Evolutionary conservation across 1,140 invertebrate genomes (phyloP).

Genomic region (Neodiprion pinetum): DNA sequence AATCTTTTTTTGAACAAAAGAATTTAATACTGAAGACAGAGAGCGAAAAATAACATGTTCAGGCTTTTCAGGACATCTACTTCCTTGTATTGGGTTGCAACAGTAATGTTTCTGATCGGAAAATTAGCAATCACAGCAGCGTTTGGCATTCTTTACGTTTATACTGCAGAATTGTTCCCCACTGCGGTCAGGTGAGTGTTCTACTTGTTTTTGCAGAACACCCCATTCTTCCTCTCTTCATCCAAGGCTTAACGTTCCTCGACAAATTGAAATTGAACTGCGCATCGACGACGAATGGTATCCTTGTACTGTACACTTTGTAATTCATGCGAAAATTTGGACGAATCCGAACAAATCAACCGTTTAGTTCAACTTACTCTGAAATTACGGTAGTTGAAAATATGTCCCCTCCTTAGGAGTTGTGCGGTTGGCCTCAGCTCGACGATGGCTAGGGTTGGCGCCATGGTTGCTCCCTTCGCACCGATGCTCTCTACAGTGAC

Average conservation of each 20-base stretch:
- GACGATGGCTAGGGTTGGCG: slow-evolving; percentile 67
- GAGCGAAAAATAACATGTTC: slow-evolving; percentile 20
- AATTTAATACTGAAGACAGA: too few species aligned
- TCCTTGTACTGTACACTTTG: not conserved
- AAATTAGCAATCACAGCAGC: slow-evolving; percentile 70
- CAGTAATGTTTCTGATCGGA: slow-evolving; percentile 68
- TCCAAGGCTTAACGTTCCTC: not conserved
- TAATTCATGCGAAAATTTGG: not conserved
- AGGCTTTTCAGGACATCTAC: slow-evolving; percentile 46
- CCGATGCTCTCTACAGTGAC: slow-evolving; percentile 60
- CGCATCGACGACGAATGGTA: not conserved
- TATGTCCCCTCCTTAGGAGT: slow-evolving; percentile 43
- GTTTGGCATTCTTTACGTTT: slow-evolving; percentile 68
- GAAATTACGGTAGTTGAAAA: slow-evolving; percentile 38
- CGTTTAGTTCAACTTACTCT: slow-evolving; percentile 7
- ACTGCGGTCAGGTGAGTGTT: slow-evolving; percentile 56
- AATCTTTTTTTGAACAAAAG: not conserved
- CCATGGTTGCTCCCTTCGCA: slow-evolving; percentile 69
- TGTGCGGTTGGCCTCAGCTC: slow-evolving; percentile 67
- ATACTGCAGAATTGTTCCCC: slow-evolving; percentile 71
- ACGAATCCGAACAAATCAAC: slow-evolving; percentile 13
- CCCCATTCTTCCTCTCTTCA: too few species aligned
- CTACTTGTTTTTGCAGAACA: too few species aligned
- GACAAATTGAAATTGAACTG: not conserved
- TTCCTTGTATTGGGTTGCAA: slow-evolving; percentile 56